Evolutionary conservation across 2,797 vertebrate genomes (phyloP), one percentile per base, ranked within the genome.

Genomic region (Kryptopterus vitreolus): DNA sequence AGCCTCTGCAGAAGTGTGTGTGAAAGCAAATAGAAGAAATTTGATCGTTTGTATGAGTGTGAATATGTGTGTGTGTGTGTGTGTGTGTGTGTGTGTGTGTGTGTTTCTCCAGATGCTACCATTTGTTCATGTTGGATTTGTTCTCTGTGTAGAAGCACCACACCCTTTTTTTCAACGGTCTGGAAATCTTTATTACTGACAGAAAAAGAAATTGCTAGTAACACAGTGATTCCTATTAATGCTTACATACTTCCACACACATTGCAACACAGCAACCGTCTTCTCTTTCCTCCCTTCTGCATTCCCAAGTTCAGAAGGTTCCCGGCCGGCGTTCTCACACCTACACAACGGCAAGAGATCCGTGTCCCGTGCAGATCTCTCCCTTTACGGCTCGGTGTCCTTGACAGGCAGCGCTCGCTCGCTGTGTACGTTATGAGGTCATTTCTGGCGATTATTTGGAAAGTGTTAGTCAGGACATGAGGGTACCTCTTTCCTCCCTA

Each of bases 401-500:
- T 70, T 77, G 76, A 80, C 48, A 43, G 26, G 16, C 52, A 61
- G 3, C 50, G 57, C 50, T 58, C 43, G 43, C 77, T 73, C 15
- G 57, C 50, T 53, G n/a, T 52, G 26, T 79, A 68, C 43, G 79
- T 80, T 79, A 72, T 65, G 55, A 65, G 85, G 85, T 82, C 84
- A 83, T 76, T 85, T 86, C 86, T 85, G 84, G 83, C 86, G 82
- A 79, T 88, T 87, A 79, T 87, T 82, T 82, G 59, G 77, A 76
- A 83, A 50, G 66, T 1, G 2, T 85, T 57, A 29, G 71, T 31
- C 76, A 38, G 74, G 84, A 89, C 9, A 13, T 62, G 0, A 75
- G 43, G n/a, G 72, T 38, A 35, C 26, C 76, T 74, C 63, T 35
- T 70, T 70, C 29, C 46, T 29, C 81, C 6, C 85, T 38, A 35